Conservation (phyloP, 2,888 invertebrate genomes). For the Ectemnius lituratus region DNA sequence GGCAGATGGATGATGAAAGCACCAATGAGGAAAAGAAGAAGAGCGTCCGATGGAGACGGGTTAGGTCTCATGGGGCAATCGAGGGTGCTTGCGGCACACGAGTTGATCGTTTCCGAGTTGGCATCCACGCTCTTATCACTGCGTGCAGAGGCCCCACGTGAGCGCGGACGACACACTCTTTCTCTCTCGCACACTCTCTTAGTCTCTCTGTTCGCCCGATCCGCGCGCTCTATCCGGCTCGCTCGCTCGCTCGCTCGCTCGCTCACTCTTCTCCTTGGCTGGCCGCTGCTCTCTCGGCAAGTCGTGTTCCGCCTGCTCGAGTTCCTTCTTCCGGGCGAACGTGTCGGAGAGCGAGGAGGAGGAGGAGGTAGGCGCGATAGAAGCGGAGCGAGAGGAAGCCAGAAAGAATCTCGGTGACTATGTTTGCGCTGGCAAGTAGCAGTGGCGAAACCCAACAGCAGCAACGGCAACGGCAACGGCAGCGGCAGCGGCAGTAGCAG, state of each 20-base stretch:
- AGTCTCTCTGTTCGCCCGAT: background rate
- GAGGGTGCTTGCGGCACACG: background rate
- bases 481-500: background rate
- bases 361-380: background rate
- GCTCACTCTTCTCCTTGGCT: background rate
- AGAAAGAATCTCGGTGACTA: no score
- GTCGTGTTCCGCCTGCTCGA: no score
- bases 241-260: background rate
- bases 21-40: no score
- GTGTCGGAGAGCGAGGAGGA: background rate
- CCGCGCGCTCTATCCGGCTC: background rate
- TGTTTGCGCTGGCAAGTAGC: no score
- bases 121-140: constrained; percentile 9
- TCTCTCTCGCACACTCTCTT: background rate
- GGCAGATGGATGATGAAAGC: no score
- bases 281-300: no score
- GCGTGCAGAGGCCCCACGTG: constrained; percentile 2
- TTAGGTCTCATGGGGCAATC: background rate
- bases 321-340: background rate
- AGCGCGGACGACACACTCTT: background rate
- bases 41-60: background rate
- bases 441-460: no score
- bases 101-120: background rate
- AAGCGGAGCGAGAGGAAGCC: no score
- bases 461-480: no score